Base-by-base conservation (phyloP, 2,888 invertebrate species). In the Philaethria dido region DNA sequence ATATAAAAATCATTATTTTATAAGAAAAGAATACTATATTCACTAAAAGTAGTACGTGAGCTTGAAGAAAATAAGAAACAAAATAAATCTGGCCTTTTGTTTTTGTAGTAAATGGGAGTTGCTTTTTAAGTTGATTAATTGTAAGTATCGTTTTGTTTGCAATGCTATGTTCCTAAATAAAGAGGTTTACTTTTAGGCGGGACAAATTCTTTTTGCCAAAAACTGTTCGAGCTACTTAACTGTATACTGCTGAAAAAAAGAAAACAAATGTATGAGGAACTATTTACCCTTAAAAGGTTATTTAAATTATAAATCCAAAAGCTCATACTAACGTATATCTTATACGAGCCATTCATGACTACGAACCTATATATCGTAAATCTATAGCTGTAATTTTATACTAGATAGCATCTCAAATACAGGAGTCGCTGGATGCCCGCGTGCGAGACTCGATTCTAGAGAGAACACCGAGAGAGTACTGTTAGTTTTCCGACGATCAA, bases 71-170 rank as follows among this genome's bases (percentile, higher is more conserved):
- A 1, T 29, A 52, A 16, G 16, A 52, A 52, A 50, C 4, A 33
- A 29, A 52, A 50, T 11, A 16, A 52, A 11, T 9, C 29, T 16
- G 16, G 16, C 16, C 2, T 33, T 29, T 33, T 25, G 14, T 25
- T 50, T 50, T 29, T 50, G 16, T 33, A 33, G 39, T 39, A 39
- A n/a, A 39, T 29, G 29, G 29, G 52, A 52, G 52, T 50, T 16
- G 16, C 29, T 33, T 18, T 52, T 33, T 52, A 33, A 33, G 16
- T 52, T 52, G 52, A 52, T 52, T 52, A 52, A 52, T 52, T 16
- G 52, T 29, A 52, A 33, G 29, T 52, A 18, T 33, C n/a, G 25
- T 11, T 29, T 3, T 29, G 16, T 29, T 25, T 50, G 29, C 50
- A 1, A 48, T 52, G 9, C 8, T n/a, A 25, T 9, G 25, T 8